Evolutionary conservation across 2,797 vertebrate species (phyloP).

Genomic region (Lophius americanus): DNA sequence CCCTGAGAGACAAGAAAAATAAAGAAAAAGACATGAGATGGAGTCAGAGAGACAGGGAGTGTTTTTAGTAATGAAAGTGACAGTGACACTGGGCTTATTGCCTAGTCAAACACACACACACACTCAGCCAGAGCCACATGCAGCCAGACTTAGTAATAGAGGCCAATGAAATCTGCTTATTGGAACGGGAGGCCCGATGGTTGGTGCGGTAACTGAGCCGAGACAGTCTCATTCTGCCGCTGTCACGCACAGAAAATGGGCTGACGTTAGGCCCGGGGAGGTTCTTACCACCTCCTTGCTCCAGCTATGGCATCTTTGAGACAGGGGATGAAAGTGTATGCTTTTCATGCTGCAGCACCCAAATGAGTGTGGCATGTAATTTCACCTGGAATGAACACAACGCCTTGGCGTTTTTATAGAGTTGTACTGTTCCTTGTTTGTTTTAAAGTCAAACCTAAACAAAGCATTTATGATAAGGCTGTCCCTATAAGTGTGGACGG

Average conservation of each 20-base stretch:
- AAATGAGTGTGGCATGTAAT: slow-evolving; percentile 66
- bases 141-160: slow-evolving; percentile 68
- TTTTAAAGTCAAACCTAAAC: slow-evolving; percentile 23
- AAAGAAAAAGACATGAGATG: slow-evolving; percentile 19
- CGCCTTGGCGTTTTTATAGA: slow-evolving; percentile 51
- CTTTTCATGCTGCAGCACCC: slow-evolving; percentile 37
- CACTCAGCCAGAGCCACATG: slow-evolving; percentile 35
- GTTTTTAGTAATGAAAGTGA: slow-evolving; percentile 69
- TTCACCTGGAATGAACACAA: slow-evolving; percentile 63
- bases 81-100: slow-evolving; percentile 78
- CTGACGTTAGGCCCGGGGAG: slow-evolving; percentile 39
- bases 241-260: slow-evolving; percentile 71
- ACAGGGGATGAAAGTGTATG: slow-evolving; percentile 54
- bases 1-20: slow-evolving; percentile 21
- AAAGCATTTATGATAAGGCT: neutral
- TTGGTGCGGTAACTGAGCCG: slow-evolving; percentile 62
- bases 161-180: slow-evolving; percentile 74
- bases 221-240: slow-evolving; percentile 70
- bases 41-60: slow-evolving; percentile 15
- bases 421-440: slow-evolving; percentile 33
- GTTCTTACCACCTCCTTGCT: slow-evolving; percentile 35
- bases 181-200: slow-evolving; percentile 58
- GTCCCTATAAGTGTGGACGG: slow-evolving; percentile 16
- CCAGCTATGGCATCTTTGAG: slow-evolving; percentile 33
- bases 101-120: slow-evolving; percentile 71